Evolutionary conservation across 2,113 vertebrate species (phyloP).

Genomic region (Eulacestoma nigropectus): DNA sequence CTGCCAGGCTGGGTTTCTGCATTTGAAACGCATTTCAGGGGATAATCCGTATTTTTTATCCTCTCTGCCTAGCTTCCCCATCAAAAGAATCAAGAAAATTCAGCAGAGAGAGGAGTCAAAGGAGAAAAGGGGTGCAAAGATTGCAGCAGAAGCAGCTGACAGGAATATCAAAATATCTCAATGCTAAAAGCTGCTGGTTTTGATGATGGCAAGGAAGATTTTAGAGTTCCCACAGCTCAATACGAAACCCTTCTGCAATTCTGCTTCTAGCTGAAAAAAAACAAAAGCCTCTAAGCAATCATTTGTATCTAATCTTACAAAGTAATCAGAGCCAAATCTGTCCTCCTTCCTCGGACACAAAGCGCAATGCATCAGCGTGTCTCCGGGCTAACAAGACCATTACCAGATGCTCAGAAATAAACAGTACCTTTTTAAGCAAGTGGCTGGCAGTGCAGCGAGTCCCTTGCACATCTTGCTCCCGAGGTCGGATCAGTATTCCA

Average conservation of each 20-base stretch:
- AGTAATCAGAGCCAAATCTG: not conserved
- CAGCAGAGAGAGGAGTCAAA: not conserved
- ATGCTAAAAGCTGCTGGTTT: not conserved
- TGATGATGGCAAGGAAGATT: not conserved
- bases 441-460: conserved; percentile 87
- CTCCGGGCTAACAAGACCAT: not conserved
- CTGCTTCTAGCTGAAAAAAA: not conserved
- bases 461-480: conserved; percentile 87
- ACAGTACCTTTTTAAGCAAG: conserved; percentile 91
- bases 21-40: not conserved
- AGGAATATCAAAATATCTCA: not conserved
- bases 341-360: not conserved
- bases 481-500: conserved; percentile 30
- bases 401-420: not conserved
- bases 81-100: not conserved
- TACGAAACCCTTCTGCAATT: not conserved
- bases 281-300: not conserved
- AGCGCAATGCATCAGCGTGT: not conserved
- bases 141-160: not conserved
- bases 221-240: not conserved
- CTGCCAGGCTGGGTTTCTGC: not conserved
- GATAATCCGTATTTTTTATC: not conserved
- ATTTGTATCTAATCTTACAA: not conserved
- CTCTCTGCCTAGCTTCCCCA: not conserved
- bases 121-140: not conserved